phyloP scores from a whole-genome alignment of 1,140 invertebrate species.

The Brachionus rubens region DNA sequence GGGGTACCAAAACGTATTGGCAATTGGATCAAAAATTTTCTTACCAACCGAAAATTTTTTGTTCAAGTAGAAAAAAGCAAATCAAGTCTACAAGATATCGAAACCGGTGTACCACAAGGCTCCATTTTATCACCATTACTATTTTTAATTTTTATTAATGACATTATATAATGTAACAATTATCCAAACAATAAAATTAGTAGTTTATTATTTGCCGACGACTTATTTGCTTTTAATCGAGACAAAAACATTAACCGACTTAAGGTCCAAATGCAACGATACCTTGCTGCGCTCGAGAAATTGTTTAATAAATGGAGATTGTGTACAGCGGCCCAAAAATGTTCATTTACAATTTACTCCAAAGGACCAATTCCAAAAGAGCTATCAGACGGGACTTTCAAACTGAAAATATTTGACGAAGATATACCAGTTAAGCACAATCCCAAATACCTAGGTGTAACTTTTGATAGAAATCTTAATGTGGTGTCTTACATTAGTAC shows the following conservation, averaged over 20 bases:
- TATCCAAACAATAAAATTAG: conserved; percentile 6
- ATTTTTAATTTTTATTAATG: conserved; percentile 23
- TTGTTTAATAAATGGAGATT: conserved; percentile 16
- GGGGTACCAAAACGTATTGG: background rate
- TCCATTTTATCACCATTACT: conserved; percentile 54
- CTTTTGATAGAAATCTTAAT: conserved; percentile 1
- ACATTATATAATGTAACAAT: background rate
- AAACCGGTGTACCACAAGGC: background rate
- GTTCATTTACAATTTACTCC: conserved; percentile 10
- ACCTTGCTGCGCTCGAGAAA: background rate
- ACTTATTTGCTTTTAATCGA: conserved; percentile 19
- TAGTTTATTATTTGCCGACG: conserved; percentile 20
- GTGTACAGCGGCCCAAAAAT: background rate
- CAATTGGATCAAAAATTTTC: conserved; percentile 5
- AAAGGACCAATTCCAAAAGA: conserved; percentile 7
- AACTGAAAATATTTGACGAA: conserved; percentile 13
- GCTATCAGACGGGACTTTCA: background rate
- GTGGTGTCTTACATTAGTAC: too few species aligned
- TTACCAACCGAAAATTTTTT: conserved; percentile 6
- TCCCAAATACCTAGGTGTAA: background rate
- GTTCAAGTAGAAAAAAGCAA: background rate
- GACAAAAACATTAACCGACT: conserved; percentile 8
- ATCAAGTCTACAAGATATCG: background rate
- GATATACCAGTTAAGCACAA: background rate
- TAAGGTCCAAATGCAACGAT: conserved; percentile 8